Conservation (phyloP, 2,113 vertebrate genomes). For the Rhinolophus ferrumequinum region DNA sequence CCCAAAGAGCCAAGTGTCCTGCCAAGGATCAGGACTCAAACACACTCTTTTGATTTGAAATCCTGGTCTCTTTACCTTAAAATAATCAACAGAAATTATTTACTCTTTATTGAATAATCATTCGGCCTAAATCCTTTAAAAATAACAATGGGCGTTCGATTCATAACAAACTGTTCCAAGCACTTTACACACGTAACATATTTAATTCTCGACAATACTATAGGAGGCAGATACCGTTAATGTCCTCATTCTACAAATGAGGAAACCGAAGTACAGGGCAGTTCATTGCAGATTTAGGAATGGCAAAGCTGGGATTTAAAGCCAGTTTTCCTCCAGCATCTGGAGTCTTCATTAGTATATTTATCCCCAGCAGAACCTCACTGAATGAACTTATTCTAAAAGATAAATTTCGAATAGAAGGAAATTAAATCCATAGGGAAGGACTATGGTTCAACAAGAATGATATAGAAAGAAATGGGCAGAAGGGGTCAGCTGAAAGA, state of each 20-base stretch:
- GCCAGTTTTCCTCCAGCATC: not conserved
- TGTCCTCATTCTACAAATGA: not conserved
- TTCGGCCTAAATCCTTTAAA: not conserved
- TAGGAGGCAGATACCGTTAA: not conserved
- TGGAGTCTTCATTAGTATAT: not conserved
- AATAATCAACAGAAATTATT: not conserved
- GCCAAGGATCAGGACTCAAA: not conserved
- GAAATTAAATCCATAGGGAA: not conserved
- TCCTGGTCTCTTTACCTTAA: not conserved
- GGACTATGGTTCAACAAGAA: not conserved
- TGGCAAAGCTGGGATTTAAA: not conserved
- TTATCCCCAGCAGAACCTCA: not conserved
- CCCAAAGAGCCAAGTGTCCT: not conserved
- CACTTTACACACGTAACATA: not conserved
- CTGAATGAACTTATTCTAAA: not conserved
- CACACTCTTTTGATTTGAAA: not conserved
- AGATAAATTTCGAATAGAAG: not conserved
- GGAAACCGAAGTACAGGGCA: not conserved
- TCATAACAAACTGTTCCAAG: not conserved
- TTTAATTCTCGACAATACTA: not conserved
- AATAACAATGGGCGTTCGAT: not conserved
- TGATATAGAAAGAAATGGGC: not conserved
- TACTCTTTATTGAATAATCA: not conserved
- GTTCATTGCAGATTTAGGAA: not conserved
- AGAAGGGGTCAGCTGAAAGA: not conserved